phyloP scores from a whole-genome alignment of 2,888 invertebrate species.

The Acleris cristana region DNA sequence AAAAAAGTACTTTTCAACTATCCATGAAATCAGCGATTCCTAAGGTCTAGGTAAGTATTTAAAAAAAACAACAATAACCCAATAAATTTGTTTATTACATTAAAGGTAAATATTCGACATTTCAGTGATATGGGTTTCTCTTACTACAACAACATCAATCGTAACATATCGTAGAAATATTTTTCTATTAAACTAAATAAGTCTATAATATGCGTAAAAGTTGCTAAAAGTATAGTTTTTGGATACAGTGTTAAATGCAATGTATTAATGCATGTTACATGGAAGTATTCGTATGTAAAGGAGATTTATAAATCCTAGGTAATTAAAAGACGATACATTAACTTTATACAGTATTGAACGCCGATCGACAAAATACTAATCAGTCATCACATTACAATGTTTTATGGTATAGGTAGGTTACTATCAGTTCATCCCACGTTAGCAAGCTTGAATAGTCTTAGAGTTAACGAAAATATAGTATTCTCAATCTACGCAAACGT shows the following conservation, averaged over 20 bases:
- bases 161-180: constrained; percentile 29
- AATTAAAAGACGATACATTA: no score
- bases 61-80: constrained; percentile 20
- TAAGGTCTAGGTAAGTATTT: not conserved
- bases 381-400: no score
- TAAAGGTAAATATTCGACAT: constrained; percentile 26
- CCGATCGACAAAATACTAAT: no score
- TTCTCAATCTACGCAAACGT: no score
- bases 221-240: constrained; percentile 22
- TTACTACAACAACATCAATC: constrained; percentile 15
- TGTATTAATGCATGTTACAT: not conserved
- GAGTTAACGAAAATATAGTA: no score
- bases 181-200: constrained; percentile 29
- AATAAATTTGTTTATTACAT: constrained; percentile 33
- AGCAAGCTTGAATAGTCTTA: no score
- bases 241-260: constrained; percentile 25
- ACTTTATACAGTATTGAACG: no score
- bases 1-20: no score
- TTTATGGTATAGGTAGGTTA: no score
- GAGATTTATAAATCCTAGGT: not conserved
- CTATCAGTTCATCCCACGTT: no score
- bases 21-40: no score
- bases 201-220: constrained; percentile 11
- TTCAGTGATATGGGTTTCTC: constrained; percentile 7
- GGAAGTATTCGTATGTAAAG: not conserved